Percentiles rank a stretch among this genome's conserved stretches.
Conservation (phyloP, 2,888 invertebrate genomes). For the Mechanitis messenoides region DNA sequence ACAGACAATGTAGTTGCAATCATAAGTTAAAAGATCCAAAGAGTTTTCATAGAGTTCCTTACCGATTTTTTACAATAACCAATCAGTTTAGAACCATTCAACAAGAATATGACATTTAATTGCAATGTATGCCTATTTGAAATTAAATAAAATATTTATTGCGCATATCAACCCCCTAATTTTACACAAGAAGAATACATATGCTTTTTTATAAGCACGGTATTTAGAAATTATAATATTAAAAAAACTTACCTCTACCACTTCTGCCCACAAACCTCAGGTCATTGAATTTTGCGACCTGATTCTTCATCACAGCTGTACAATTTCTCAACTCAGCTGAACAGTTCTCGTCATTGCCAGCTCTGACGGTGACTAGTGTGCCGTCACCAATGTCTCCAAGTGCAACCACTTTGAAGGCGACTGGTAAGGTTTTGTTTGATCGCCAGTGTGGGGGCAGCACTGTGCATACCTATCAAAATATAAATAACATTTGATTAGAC, state of each 20-base stretch:
- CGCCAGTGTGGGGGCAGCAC: slow-evolving; percentile 97
- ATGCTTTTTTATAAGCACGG: too few species aligned
- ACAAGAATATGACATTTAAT: too few species aligned
- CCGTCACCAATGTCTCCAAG: slow-evolving; percentile 95
- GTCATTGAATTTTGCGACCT: slow-evolving; percentile 98
- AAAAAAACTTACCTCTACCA: slow-evolving; percentile 89
- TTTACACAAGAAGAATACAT: too few species aligned
- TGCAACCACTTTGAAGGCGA: slow-evolving; percentile 96
- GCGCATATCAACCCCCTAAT: too few species aligned
- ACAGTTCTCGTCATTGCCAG: slow-evolving; percentile 98
- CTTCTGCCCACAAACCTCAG: slow-evolving; percentile 97
- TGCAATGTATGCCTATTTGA: too few species aligned
- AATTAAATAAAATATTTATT: too few species aligned
- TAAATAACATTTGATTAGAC: background rate
- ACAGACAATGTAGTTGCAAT: too few species aligned
- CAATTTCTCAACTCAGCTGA: slow-evolving; percentile 95
- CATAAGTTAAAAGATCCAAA: too few species aligned
- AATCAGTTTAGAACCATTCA: too few species aligned
- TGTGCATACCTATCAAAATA: slow-evolving; percentile 80
- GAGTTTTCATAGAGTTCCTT: too few species aligned
- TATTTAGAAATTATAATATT: background rate
- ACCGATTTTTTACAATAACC: too few species aligned
- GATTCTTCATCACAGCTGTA: slow-evolving; percentile 96
- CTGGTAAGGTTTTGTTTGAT: slow-evolving; percentile 96
- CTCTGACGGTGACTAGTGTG: slow-evolving; percentile 93